These are phyloP conservation scores for Emmelina monodactyla DNA, from an alignment of 2,888 invertebrate species.

Conservation along the genomic window DNA sequence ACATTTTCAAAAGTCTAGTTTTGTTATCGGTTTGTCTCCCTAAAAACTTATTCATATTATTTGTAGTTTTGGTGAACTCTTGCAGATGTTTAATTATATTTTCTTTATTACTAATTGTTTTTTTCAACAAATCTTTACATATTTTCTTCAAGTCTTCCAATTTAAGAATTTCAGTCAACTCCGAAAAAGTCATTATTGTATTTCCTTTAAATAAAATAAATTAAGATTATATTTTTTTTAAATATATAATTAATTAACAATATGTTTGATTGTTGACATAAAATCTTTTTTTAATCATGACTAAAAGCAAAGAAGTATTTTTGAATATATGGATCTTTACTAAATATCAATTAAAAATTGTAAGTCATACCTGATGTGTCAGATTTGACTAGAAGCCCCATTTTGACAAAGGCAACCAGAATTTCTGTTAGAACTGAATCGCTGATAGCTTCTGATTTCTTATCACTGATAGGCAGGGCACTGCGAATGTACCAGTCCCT, in stretches of 20 bases:
- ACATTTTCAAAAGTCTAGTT: constrained; percentile 33
- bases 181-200: constrained; percentile 25
- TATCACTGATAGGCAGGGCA: constrained; percentile 5
- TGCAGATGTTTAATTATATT: constrained; percentile 26
- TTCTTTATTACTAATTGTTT: constrained; percentile 31
- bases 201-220: constrained; percentile 11
- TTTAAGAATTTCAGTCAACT: constrained; percentile 27
- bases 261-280: too few species aligned
- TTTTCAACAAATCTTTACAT: constrained; percentile 35
- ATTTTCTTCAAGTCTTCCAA: constrained; percentile 32
- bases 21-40: constrained; percentile 22
- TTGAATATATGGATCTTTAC: too few species aligned
- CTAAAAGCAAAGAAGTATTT: too few species aligned
- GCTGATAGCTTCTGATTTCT: too few species aligned
- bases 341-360: too few species aligned
- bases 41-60: constrained; percentile 30
- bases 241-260: neutral
- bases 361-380: too few species aligned
- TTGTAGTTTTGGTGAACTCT: constrained; percentile 21
- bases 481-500: constrained; percentile 41
- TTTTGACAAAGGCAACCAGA: too few species aligned
- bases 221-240: neutral
- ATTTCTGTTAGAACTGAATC: too few species aligned
- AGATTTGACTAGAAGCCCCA: too few species aligned
- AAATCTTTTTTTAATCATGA: too few species aligned